Conservation (phyloP, 2,888 invertebrate genomes). For the Brachyopa scutellaris region DNA sequence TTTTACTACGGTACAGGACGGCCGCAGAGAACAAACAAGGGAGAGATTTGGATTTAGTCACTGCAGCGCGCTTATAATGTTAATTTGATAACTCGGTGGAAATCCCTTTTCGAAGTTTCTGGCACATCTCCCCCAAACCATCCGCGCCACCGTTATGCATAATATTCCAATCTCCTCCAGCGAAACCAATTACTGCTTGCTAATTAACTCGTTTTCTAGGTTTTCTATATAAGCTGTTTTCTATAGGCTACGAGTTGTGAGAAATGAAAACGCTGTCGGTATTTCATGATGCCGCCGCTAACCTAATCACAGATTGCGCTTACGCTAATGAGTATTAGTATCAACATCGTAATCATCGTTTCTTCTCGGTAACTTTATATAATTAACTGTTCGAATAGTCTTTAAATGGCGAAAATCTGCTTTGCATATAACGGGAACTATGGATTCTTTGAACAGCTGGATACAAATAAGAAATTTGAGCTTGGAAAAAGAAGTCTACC, state of each 20-base stretch:
- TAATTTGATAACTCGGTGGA: constrained; percentile 65
- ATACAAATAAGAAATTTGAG: background rate
- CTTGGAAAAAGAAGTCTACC: too few relatives aligned
- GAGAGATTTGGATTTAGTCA: constrained; percentile 33
- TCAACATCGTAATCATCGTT: constrained; percentile 50
- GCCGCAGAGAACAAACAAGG: background rate
- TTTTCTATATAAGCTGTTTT: constrained; percentile 46
- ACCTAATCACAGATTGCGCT: constrained; percentile 51
- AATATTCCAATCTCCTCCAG: constrained; percentile 58
- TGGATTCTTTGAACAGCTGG: background rate
- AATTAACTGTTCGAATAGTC: constrained; percentile 51
- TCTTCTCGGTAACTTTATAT: constrained; percentile 43
- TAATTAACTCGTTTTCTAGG: constrained; percentile 70
- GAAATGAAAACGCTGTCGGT: constrained; percentile 20
- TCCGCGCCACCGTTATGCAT: constrained; percentile 30
- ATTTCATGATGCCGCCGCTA: constrained; percentile 39
- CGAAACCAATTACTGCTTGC: constrained; percentile 69
- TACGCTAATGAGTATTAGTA: constrained; percentile 63
- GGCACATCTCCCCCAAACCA: background rate
- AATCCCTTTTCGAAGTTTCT: constrained; percentile 49
- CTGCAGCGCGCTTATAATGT: constrained; percentile 57
- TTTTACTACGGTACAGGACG: background rate
- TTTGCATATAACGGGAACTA: background rate
- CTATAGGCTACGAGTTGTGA: background rate
- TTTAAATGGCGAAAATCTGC: constrained; percentile 2